Percentiles rank a stretch among this genome's conserved stretches.
phyloP scores from a whole-genome alignment of 2,797 vertebrate genomes.

The Eulemur albifrons region DNA sequence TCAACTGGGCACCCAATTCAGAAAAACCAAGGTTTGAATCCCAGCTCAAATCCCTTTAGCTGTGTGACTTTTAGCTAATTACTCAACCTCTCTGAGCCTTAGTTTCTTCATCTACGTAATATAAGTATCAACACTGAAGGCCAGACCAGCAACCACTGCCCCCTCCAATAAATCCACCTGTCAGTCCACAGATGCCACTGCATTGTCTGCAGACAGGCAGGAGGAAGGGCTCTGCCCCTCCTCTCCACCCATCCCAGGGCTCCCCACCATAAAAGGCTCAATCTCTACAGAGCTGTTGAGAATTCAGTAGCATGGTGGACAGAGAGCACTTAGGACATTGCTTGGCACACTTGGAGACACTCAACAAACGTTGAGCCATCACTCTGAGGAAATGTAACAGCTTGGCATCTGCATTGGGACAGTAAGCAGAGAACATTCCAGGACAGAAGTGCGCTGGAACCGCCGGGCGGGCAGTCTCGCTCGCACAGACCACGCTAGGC shows the following conservation, averaged over 20 bases:
- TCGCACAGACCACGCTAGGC: neutral
- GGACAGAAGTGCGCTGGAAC: neutral
- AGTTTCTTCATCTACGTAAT: neutral
- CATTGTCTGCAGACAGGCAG: neutral
- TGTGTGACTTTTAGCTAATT: neutral
- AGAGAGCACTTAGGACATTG: neutral
- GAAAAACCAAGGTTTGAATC: neutral
- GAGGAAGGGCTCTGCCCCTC: neutral
- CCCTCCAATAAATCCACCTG: neutral
- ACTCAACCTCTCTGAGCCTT: neutral
- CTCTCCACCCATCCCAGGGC: no score
- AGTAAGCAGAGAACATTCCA: neutral
- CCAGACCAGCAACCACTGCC: neutral
- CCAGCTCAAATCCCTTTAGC: neutral
- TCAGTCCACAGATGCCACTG: neutral
- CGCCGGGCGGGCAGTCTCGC: neutral
- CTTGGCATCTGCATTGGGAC: neutral
- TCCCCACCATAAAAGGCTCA: neutral
- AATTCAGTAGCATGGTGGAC: neutral
- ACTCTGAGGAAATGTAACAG: neutral
- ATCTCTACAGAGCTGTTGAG: neutral
- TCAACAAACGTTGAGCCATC: neutral
- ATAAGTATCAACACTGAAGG: neutral
- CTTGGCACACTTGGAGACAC: neutral
- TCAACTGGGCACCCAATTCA: neutral